Percentiles rank a stretch among this genome's conserved stretches.
phyloP scores from a whole-genome alignment of 2,797 vertebrate genomes.

The Pygocentrus nattereri region DNA sequence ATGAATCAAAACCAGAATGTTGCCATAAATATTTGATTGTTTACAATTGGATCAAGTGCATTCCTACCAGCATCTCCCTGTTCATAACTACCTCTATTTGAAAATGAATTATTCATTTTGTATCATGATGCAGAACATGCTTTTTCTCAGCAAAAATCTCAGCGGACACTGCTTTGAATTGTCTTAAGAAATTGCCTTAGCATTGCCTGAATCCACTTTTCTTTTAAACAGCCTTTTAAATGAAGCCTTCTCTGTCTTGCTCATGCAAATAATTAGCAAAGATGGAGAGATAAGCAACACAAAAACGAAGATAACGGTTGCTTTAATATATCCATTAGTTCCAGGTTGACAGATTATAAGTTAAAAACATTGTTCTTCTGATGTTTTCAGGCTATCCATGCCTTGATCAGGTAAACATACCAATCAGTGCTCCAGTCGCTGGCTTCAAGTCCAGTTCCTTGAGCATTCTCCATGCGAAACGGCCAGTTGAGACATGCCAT shows the following conservation, averaged over 20 bases:
- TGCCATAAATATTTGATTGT: slow-evolving; percentile 54
- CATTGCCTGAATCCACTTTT: slow-evolving; percentile 21
- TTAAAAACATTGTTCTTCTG: neutral
- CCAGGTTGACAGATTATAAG: neutral
- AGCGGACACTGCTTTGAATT: neutral
- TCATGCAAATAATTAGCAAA: slow-evolving; percentile 57
- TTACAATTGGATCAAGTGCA: slow-evolving; percentile 50
- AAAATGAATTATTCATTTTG: slow-evolving; percentile 52
- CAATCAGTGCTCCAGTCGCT: slow-evolving; percentile 27
- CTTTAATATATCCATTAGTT: neutral
- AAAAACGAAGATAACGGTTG: neutral
- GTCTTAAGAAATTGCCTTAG: slow-evolving; percentile 9
- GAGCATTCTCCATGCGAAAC: slow-evolving; percentile 55
- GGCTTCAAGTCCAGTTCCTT: slow-evolving; percentile 19
- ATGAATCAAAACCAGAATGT: slow-evolving; percentile 31
- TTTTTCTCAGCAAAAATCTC: slow-evolving; percentile 19
- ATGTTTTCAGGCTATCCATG: neutral
- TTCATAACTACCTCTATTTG: slow-evolving; percentile 35
- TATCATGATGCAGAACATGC: slow-evolving; percentile 26
- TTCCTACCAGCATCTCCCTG: slow-evolving; percentile 37
- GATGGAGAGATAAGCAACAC: slow-evolving; percentile 27
- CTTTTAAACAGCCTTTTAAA: slow-evolving; percentile 41
- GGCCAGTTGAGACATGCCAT: slow-evolving; percentile 59
- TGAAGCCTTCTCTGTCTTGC: slow-evolving; percentile 24
- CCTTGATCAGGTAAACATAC: slow-evolving; percentile 18